Conservation (phyloP, 35 echinoderm and acorn worm species). For the Lytechinus pictus region DNA sequence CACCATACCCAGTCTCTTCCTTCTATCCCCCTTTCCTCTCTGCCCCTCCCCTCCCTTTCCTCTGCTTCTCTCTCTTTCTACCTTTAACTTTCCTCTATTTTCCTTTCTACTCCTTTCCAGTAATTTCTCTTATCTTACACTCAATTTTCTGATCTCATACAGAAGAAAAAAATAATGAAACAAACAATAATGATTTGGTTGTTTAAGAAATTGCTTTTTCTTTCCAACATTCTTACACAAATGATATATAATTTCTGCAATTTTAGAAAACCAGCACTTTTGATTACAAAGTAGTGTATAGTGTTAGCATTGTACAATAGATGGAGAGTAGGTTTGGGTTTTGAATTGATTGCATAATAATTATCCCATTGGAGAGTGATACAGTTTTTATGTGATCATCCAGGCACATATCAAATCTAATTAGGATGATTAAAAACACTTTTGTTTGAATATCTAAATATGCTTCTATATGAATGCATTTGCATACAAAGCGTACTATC, state of each 20-base stretch:
- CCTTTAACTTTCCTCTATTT: not conserved
- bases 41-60: not conserved
- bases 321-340: not conserved
- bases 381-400: not conserved
- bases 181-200: not conserved
- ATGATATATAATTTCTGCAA: conserved; percentile 30
- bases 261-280: conserved; percentile 43
- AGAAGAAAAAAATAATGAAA: not conserved
- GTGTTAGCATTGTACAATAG: not conserved
- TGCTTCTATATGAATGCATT: not conserved
- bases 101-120: not conserved
- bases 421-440: not conserved
- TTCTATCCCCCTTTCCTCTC: not conserved
- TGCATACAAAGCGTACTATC: not conserved
- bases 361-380: not conserved
- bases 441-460: not conserved
- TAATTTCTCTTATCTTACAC: not conserved
- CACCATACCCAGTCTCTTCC: not conserved
- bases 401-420: not conserved
- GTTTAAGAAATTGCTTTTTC: conserved; percentile 35
- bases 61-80: not conserved
- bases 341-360: not conserved
- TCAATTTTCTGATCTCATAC: not conserved
- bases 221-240: conserved; percentile 39
- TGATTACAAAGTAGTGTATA: conserved; percentile 37